Conservation (phyloP, 2,888 invertebrate genomes). For the Neoscelio sp. region DNA sequence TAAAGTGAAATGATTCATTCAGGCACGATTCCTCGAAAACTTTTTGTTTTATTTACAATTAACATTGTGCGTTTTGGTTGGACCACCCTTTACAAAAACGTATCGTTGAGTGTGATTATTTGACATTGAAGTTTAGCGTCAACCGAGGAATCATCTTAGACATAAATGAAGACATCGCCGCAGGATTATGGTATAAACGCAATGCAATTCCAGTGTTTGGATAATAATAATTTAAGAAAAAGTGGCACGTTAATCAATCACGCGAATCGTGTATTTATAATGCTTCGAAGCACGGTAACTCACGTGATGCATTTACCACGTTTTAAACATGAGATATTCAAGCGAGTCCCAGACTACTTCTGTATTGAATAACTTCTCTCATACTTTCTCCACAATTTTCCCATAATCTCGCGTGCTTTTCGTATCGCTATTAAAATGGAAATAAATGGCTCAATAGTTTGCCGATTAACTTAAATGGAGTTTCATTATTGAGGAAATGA, state of each 20-base stretch:
- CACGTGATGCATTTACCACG: slow-evolving; percentile 46
- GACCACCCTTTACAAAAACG: too few relatives aligned
- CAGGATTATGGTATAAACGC: slow-evolving; percentile 18
- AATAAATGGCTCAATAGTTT: slow-evolving; percentile 65
- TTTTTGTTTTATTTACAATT: too few relatives aligned
- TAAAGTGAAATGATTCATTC: too few relatives aligned
- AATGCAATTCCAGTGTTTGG: slow-evolving; percentile 27
- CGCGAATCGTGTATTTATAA: slow-evolving; percentile 37
- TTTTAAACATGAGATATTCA: slow-evolving; percentile 37
- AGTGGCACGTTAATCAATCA: slow-evolving; percentile 63
- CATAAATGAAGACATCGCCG: slow-evolving; percentile 15
- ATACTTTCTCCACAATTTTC: slow-evolving; percentile 64
- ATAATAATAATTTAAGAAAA: slow-evolving; percentile 40
- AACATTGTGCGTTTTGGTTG: too few relatives aligned
- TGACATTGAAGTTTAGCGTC: too few relatives aligned
- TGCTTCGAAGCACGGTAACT: slow-evolving; percentile 12
- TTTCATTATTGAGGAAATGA: slow-evolving; percentile 64
- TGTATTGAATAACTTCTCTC: slow-evolving; percentile 61
- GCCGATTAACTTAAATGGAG: slow-evolving; percentile 59
- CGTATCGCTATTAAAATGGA: slow-evolving; percentile 59
- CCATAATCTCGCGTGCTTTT: slow-evolving; percentile 64
- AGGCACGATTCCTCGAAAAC: too few relatives aligned
- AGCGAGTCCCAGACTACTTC: slow-evolving; percentile 62
- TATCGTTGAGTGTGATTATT: too few relatives aligned
- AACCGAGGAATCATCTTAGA: too few relatives aligned